Evolutionary conservation across 2,888 invertebrate species (phyloP).

Genomic region (Agapostemon virescens): DNA sequence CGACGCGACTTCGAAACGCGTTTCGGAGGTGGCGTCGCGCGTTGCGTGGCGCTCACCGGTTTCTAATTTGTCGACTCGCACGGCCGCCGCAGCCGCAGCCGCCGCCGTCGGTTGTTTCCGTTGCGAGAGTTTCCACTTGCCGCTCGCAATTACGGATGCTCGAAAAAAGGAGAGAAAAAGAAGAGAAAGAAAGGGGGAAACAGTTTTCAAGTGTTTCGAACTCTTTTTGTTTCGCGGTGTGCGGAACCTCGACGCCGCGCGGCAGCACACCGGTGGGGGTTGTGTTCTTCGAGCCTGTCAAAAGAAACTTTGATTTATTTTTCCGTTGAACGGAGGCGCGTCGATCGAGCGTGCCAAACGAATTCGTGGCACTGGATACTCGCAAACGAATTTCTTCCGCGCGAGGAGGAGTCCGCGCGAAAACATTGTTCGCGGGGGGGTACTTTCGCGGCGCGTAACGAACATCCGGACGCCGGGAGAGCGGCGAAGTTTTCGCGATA

Average conservation of each 20-base stretch:
- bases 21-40: neutral
- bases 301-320: neutral
- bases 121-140: neutral
- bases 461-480: neutral
- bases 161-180: too few relatives aligned
- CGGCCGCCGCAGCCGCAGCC: too few relatives aligned
- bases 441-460: constrained; percentile 3
- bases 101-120: neutral
- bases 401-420: neutral
- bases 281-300: too few relatives aligned
- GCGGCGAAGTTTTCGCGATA: constrained; percentile 10
- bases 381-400: neutral
- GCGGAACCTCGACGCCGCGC: too few relatives aligned
- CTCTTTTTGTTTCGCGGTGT: neutral
- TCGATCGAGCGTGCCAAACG: too few relatives aligned
- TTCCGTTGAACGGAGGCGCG: too few relatives aligned
- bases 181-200: too few relatives aligned
- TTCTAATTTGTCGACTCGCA: constrained; percentile 1
- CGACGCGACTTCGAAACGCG: neutral
- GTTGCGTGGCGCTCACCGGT: too few relatives aligned
- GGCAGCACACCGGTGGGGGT: too few relatives aligned
- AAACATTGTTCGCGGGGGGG: neutral
- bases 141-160: neutral
- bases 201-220: neutral
- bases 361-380: neutral